These are phyloP conservation scores for Agapetus fuscipes DNA, from an alignment of 2,888 invertebrate species.

Conservation along the genomic window DNA sequence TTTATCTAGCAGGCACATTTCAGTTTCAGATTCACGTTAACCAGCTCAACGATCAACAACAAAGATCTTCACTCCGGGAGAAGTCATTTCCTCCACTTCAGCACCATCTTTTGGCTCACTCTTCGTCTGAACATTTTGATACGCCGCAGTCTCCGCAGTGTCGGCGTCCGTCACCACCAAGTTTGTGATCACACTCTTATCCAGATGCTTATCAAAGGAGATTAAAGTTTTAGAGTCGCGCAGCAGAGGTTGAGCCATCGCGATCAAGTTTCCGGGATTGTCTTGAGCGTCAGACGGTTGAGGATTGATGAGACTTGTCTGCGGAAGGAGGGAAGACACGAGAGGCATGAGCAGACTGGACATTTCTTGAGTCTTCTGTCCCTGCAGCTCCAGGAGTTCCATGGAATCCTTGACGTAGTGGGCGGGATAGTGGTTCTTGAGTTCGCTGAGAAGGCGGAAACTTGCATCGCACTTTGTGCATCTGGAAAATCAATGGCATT, in stretches of 20 bases:
- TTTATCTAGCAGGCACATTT: no score
- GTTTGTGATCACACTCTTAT: slow-evolving; percentile 16
- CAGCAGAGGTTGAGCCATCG: no score
- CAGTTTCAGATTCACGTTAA: no score
- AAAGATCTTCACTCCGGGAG: slow-evolving; percentile 18
- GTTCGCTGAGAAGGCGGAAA: slow-evolving; percentile 35
- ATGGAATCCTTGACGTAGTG: slow-evolving; percentile 34
- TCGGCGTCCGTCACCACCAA: slow-evolving; percentile 6
- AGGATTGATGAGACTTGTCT: neutral
- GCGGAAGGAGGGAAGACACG: neutral
- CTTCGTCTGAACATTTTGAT: slow-evolving; percentile 19
- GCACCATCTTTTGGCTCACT: slow-evolving; percentile 17
- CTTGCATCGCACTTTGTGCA: slow-evolving; percentile 36
- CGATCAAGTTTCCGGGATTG: no score
- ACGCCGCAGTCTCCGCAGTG: no score
- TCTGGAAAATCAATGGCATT: no score
- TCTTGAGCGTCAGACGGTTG: no score
- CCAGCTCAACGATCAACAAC: slow-evolving; percentile 5
- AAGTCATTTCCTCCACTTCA: slow-evolving; percentile 8
- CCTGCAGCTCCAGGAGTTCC: no score
- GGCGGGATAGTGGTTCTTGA: slow-evolving; percentile 38
- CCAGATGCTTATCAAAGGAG: slow-evolving; percentile 17
- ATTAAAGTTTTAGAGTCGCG: slow-evolving; percentile 17
- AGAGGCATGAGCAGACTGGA: no score
- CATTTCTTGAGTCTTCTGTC: no score